Percentiles rank a stretch among this genome's conserved stretches.
phyloP scores from a whole-genome alignment of 2,888 invertebrate genomes.

The Microplitis deprimator region DNA sequence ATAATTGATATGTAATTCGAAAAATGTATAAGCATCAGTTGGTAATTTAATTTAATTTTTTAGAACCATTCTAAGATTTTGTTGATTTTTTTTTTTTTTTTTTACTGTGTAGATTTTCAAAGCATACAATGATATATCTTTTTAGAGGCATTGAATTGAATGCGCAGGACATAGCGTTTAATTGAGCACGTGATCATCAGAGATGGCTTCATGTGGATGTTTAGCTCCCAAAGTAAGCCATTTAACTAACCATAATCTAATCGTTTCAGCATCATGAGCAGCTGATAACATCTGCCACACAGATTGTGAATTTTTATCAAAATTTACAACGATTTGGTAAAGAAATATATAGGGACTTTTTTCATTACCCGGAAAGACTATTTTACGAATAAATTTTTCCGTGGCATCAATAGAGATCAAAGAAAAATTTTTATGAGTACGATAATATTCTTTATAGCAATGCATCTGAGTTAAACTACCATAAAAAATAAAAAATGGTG shows the following conservation, averaged over 20 bases:
- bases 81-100: too few relatives aligned
- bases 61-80: neutral
- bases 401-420: neutral
- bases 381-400: neutral
- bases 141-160: slow-evolving; percentile 45
- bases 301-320: slow-evolving; percentile 34
- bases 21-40: slow-evolving; percentile 9
- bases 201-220: slow-evolving; percentile 35
- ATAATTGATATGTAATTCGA: neutral
- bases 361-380: neutral
- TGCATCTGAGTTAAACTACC: neutral
- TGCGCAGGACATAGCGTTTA: slow-evolving; percentile 42
- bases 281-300: slow-evolving; percentile 45
- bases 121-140: slow-evolving; percentile 38
- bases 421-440: neutral
- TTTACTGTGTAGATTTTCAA: neutral
- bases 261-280: slow-evolving; percentile 38
- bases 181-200: slow-evolving; percentile 43
- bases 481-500: slow-evolving; percentile 1
- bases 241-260: slow-evolving; percentile 36
- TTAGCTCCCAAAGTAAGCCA: slow-evolving; percentile 39
- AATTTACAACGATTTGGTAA: slow-evolving; percentile 41
- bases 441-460: slow-evolving; percentile 4
- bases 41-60: neutral
- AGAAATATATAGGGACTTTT: slow-evolving; percentile 40